Percentiles rank a stretch among this genome's conserved stretches.
Conservation (phyloP, 2,113 vertebrate species). For the Laterallus jamaicensis region DNA sequence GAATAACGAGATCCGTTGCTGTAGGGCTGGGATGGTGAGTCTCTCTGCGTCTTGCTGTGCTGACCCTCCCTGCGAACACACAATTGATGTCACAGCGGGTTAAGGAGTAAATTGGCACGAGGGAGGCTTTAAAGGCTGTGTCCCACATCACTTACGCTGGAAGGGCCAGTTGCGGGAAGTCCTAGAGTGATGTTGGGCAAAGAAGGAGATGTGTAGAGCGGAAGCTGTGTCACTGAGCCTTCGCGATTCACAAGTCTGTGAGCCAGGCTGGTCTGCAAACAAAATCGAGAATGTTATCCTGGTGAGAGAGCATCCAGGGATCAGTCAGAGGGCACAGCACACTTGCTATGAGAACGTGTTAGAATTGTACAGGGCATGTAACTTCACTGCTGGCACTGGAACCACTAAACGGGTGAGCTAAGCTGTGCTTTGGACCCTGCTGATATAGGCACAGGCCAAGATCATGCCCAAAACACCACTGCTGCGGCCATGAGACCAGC, state of each 20-base stretch:
- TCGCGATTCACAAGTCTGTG: slow-evolving; percentile 88
- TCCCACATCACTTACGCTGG: slow-evolving; percentile 80
- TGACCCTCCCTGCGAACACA: slow-evolving; percentile 77
- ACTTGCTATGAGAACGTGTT: fast-evolving
- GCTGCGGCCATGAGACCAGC: fast-evolving
- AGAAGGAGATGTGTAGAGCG: slow-evolving; percentile 95
- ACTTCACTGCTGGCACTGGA: not conserved
- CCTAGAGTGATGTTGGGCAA: slow-evolving; percentile 97
- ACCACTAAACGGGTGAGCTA: not conserved
- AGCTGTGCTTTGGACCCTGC: not conserved
- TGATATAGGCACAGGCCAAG: no score
- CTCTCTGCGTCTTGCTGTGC: slow-evolving; percentile 87
- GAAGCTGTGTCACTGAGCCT: slow-evolving; percentile 87
- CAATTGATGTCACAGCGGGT: fast-evolving
- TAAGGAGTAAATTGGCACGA: no score
- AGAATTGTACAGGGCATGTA: not conserved
- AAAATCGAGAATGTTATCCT: not conserved
- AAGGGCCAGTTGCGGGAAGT: slow-evolving; percentile 90
- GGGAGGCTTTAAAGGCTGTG: fast-evolving
- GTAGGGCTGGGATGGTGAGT: slow-evolving; percentile 81
- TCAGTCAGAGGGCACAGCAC: not conserved
- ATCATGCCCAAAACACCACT: fast-evolving
- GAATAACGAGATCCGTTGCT: slow-evolving; percentile 89
- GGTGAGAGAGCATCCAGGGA: not conserved
- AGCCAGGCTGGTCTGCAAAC: slow-evolving; percentile 84